These are phyloP conservation scores for Rallus limicola DNA, from an alignment of 2,113 vertebrate species.

Conservation along the genomic window DNA sequence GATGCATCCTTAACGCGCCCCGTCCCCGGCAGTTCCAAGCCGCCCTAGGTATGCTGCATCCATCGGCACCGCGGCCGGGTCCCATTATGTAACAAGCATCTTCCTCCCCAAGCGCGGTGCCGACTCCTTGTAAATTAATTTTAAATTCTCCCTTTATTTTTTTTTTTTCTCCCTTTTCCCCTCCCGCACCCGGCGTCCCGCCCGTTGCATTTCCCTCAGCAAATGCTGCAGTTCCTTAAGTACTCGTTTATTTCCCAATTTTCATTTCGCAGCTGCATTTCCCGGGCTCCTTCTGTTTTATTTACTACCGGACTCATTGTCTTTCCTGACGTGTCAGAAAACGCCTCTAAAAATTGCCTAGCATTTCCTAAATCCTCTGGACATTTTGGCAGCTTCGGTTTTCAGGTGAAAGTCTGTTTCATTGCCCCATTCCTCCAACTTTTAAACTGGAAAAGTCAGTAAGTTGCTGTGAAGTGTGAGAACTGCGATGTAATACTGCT, in stretches of 20 bases:
- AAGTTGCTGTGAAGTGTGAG: neutral
- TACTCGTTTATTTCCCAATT: neutral
- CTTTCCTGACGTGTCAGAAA: neutral
- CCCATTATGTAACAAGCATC: accelerated
- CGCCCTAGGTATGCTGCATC: neutral
- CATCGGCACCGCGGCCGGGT: neutral
- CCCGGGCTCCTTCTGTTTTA: neutral
- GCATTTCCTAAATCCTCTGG: neutral
- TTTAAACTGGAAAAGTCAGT: neutral
- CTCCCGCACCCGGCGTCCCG: too few species aligned
- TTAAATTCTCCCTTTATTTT: too few species aligned
- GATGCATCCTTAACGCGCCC: too few species aligned
- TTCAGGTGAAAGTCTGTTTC: neutral
- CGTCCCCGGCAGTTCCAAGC: neutral
- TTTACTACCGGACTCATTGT: neutral
- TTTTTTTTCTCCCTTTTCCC: too few species aligned
- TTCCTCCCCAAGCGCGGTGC: neutral
- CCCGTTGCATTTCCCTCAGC: accelerated
- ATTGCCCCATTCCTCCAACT: neutral
- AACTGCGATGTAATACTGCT: neutral
- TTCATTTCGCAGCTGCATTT: neutral
- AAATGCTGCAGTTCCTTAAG: neutral
- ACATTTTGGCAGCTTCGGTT: neutral
- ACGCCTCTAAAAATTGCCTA: neutral
- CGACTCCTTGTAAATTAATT: neutral